These are phyloP conservation scores for Oxyruncus cristatus DNA, from an alignment of 2,113 vertebrate species.

Conservation along the genomic window DNA sequence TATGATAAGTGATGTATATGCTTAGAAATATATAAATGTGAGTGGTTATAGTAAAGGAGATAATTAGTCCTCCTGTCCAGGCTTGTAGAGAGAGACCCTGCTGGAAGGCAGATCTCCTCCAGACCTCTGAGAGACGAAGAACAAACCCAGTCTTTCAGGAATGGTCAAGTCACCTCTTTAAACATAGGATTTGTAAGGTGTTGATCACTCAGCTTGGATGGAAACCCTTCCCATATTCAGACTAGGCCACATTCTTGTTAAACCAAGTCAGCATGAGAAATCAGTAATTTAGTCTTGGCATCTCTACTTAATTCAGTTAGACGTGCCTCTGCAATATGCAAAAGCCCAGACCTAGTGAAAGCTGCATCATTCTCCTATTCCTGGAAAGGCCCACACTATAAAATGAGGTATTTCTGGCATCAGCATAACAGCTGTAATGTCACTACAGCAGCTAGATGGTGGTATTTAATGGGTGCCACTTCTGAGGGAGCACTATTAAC, in stretches of 20 bases:
- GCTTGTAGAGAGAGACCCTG: not conserved
- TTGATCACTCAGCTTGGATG: not conserved
- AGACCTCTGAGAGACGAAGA: not conserved
- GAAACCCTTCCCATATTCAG: not conserved
- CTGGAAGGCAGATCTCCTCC: not conserved
- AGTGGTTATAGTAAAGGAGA: not conserved
- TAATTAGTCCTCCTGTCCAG: not conserved
- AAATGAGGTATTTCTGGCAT: constrained; percentile 54
- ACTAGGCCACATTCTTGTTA: constrained; percentile 36
- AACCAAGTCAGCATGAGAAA: constrained; percentile 57
- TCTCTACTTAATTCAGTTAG: constrained; percentile 63
- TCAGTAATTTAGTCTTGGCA: constrained; percentile 57
- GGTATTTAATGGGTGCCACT: not conserved
- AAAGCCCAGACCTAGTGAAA: constrained; percentile 38
- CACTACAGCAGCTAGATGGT: constrained; percentile 5
- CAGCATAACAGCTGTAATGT: not conserved
- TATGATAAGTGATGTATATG: not conserved
- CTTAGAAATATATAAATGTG: not conserved
- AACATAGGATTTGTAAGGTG: not conserved
- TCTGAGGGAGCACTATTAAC: not conserved
- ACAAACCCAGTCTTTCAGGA: not conserved
- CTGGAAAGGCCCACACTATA: constrained; percentile 48
- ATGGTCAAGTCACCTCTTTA: not conserved
- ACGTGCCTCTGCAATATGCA: constrained; percentile 39
- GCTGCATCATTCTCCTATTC: constrained; percentile 33